These are phyloP conservation scores for Mamestra brassicae DNA, from an alignment of 2,888 invertebrate genomes.

Conservation along the genomic window DNA sequence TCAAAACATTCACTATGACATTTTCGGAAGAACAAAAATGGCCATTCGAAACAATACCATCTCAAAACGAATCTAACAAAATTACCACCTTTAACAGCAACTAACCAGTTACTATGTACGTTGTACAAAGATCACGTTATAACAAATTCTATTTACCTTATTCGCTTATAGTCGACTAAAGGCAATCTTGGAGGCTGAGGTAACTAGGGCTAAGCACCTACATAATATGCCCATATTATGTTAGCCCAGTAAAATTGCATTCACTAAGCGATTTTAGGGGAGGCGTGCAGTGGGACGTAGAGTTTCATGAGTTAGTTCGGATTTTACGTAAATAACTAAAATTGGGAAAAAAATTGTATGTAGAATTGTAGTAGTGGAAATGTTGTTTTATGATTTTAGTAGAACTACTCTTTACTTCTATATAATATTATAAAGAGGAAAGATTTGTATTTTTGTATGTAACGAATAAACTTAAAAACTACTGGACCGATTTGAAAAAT, in stretches of 20 bases:
- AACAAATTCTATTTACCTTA: constrained; percentile 64
- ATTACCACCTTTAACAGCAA: neutral
- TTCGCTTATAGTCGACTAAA: constrained; percentile 50
- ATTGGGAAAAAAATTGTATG: too few species aligned
- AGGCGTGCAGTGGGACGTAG: constrained; percentile 31
- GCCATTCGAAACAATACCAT: neutral
- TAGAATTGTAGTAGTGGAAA: too few species aligned
- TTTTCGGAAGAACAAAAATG: neutral
- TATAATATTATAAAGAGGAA: too few species aligned
- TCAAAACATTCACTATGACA: too few species aligned
- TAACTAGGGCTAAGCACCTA: constrained; percentile 63
- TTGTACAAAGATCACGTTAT: constrained; percentile 45
- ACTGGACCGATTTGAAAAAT: too few species aligned
- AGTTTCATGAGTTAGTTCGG: neutral
- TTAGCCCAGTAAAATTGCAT: constrained; percentile 68
- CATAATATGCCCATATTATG: constrained; percentile 67
- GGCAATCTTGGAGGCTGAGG: constrained; percentile 58
- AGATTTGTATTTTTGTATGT: too few species aligned
- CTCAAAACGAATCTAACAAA: neutral
- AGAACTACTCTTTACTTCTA: too few species aligned
- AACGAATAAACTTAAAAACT: too few species aligned
- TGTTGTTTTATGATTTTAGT: too few species aligned
- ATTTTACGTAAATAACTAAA: too few species aligned
- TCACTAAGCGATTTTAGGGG: constrained; percentile 68
- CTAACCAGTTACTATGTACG: neutral